Base-by-base conservation (phyloP, 2,797 vertebrate species). In the Pseudopleuronectes americanus region DNA sequence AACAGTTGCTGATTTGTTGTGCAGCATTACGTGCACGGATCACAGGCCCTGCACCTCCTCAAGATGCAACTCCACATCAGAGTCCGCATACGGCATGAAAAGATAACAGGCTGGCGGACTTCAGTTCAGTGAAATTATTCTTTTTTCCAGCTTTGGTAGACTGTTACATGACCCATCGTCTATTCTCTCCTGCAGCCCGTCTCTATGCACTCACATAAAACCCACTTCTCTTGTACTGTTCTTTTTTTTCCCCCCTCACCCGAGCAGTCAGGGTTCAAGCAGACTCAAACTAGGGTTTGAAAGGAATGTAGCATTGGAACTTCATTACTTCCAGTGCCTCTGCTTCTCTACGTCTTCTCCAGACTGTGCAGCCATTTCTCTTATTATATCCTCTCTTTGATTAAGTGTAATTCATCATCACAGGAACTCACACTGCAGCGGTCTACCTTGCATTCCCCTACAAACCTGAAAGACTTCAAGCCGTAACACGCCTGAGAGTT, bases 11-110 rank as follows among this genome's bases (percentile, higher is more conserved):
- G 68, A 63, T 41, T 53, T 56, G 52, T 23, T 63, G 41, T 52
- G n/a, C 56, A 54, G 67, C 10, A 56, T 63, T 60, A 53, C 55
- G 71, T 57, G 47, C 43, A 36, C 31, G 58, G 19, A 70, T 72
- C 56, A 59, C 31, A 56, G 48, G 47, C 47, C 24, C 61, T 1
- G 36, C 4, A 55, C 23, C 62, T 53, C 69, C 65, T 71, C 53
- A 62, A 64, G 65, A 59, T 64, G 47, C 41, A 60, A 45, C 48
- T 45, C 57, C 65, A 52, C 59, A 49, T 38, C 51, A 33, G 33
- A 73, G 23, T 41, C 49, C 24, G 14, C 41, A 24, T 4, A 28
- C 22, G 57, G 67, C 59, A 62, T 31, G 4, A 47, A 19, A 19
- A 45, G 47, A 67, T 28, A 48, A 55, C 31, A 2, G 62, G 38